These are phyloP conservation scores for Merodon equestris DNA, from an alignment of 2,888 invertebrate species.

Conservation along the genomic window DNA sequence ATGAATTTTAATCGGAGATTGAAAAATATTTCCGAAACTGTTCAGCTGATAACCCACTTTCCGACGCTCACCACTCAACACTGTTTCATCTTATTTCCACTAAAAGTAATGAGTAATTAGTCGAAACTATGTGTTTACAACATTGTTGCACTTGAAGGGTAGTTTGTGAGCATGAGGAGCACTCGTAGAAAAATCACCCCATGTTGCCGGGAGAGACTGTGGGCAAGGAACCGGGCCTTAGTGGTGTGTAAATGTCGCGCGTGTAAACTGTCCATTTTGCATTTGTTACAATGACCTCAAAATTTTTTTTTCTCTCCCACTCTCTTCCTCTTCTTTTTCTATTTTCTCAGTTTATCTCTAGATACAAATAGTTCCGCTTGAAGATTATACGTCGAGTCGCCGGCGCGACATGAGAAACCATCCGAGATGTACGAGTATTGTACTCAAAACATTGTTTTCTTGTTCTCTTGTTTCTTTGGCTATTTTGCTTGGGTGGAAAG, in stretches of 20 bases:
- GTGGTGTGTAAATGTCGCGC: not conserved
- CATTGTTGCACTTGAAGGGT: conserved; percentile 33
- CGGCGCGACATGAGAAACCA: not conserved
- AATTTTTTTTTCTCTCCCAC: conserved; percentile 5
- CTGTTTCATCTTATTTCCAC: not conserved
- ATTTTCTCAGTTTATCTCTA: conserved; percentile 27
- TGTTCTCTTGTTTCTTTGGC: conserved; percentile 24
- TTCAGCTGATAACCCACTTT: conserved; percentile 57
- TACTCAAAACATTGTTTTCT: conserved; percentile 18
- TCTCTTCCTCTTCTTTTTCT: conserved; percentile 6
- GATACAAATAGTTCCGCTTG: conserved; percentile 57
- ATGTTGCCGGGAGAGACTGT: not conserved
- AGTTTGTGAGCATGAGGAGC: not conserved
- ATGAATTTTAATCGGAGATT: conserved; percentile 56
- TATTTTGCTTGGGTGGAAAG: conserved; percentile 14
- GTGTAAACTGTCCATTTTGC: conserved; percentile 12
- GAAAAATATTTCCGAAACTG: conserved; percentile 60
- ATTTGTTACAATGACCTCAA: conserved; percentile 47
- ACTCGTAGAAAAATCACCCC: not conserved
- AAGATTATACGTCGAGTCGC: conserved; percentile 50
- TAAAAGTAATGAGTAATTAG: not conserved
- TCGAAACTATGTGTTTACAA: conserved; percentile 9
- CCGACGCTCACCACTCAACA: too few relatives aligned
- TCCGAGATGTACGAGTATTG: conserved; percentile 31
- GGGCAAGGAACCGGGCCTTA: not conserved